Base-by-base conservation (phyloP, 1,140 invertebrate species). In the Polypedilum vanderplanki region DNA sequence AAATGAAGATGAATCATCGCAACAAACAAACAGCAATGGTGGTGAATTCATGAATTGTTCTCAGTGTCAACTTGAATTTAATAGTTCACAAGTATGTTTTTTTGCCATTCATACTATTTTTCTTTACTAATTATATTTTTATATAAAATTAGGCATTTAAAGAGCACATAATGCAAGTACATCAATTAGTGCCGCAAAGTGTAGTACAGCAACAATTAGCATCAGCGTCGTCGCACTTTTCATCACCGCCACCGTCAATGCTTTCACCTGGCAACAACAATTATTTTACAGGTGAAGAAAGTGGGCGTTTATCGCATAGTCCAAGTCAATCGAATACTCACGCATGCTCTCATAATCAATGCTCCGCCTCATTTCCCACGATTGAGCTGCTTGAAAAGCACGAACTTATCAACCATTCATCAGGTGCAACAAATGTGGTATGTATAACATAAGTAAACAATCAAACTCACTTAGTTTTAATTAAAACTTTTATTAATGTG, bases 341-440 rank as follows among this genome's bases (percentile, higher is more conserved):
- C 81, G 82, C 85, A 78, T 95, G 93, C 84, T 85, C 89, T 77
- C 65, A 70, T 7, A 70, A 12, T 18, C 92, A 93, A 80, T 95
- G 93, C 85, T 89, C 89, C 76, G 89, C 90, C 64, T 87, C 90
- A 75, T 95, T 94, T 85, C 84, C 87, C 77, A 87, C 87, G 41
- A 88, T 91, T 78, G 91, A 93, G 75, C 90, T 92, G 78, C 87
- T 94, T 76, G 93, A 94, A 79, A 93, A 93, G 78, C 93, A 95
- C 83, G 90, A 94, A 83, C n/a, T 20, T 18, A 18, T 20, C 20
- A 18, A 70, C 20, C 65, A 70, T 70, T 22, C 65, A 70, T 18
- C 65, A 18, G 65, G 65, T 22, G 65, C 65, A 70, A 10, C 65
- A 10, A 70, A 18, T 70, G 65, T 70, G 65, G 65, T 70, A 70